phyloP scores from a whole-genome alignment of 2,797 vertebrate genomes.

The Pelodytes ibericus region DNA sequence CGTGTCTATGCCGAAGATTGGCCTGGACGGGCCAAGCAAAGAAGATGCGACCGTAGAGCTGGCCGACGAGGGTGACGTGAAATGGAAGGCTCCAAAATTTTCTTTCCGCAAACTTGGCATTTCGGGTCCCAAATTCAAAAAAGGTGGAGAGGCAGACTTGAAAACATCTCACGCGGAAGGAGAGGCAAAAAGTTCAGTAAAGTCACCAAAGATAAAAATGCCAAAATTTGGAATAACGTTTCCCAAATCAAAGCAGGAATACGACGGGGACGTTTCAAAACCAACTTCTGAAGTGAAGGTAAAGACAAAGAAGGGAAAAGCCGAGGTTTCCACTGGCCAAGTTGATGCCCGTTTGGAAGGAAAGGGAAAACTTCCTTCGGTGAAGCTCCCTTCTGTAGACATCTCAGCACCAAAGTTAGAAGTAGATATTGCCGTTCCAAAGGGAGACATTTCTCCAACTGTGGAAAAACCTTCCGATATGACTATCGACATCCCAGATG shows the following conservation, averaged over 20 bases:
- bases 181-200: slow-evolving; percentile 49
- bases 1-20: slow-evolving; percentile 41
- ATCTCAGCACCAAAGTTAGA: slow-evolving; percentile 80
- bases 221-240: slow-evolving; percentile 68
- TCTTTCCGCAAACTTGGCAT: slow-evolving; percentile 65
- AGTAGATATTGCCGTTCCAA: slow-evolving; percentile 73
- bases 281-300: neutral
- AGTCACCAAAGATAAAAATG: slow-evolving; percentile 62
- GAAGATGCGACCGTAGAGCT: slow-evolving; percentile 4
- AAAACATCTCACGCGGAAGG: neutral
- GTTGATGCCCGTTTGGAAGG: slow-evolving; percentile 55
- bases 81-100: slow-evolving; percentile 64
- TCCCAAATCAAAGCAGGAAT: slow-evolving; percentile 60
- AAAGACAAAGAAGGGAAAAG: slow-evolving; percentile 58
- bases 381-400: slow-evolving; percentile 78
- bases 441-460: slow-evolving; percentile 66
- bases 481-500: slow-evolving; percentile 73
- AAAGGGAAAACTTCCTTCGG: slow-evolving; percentile 71
- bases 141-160: slow-evolving; percentile 32
- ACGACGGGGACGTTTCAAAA: slow-evolving; percentile 27
- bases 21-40: slow-evolving; percentile 16
- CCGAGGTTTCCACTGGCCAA: slow-evolving; percentile 49
- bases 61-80: slow-evolving; percentile 37
- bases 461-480: slow-evolving; percentile 69
- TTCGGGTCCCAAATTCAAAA: slow-evolving; percentile 59